Evolutionary conservation across 2,888 invertebrate genomes (phyloP).

Genomic region (Eupithecia vulgata): DNA sequence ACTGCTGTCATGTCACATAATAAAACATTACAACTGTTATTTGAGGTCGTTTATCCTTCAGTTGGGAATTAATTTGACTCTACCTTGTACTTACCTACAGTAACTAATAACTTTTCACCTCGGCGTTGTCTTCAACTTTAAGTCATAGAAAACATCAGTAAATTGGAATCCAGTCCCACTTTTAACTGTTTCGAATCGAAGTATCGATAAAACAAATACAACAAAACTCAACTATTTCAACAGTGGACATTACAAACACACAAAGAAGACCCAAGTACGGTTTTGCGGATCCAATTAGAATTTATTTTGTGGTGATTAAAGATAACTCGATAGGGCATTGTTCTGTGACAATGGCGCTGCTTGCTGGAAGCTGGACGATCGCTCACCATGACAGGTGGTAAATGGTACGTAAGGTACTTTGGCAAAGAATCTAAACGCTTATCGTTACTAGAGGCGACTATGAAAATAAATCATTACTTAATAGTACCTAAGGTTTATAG

Average conservation of each 20-base stretch:
- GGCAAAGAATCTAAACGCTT: neutral
- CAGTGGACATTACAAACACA: slow-evolving; percentile 2
- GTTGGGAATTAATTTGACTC: slow-evolving; percentile 7
- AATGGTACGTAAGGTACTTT: slow-evolving; percentile 50
- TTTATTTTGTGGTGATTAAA: slow-evolving; percentile 77
- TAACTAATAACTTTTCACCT: neutral
- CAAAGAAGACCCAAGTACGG: slow-evolving; percentile 37
- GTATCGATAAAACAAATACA: neutral
- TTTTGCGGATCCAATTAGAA: slow-evolving; percentile 80
- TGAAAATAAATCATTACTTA: neutral
- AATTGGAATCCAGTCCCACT: neutral
- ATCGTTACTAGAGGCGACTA: slow-evolving; percentile 12
- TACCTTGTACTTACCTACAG: slow-evolving; percentile 17
- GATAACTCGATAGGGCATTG: slow-evolving; percentile 76
- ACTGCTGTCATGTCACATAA: slow-evolving; percentile 52
- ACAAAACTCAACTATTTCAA: neutral
- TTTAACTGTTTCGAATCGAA: neutral
- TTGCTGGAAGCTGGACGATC: slow-evolving; percentile 69
- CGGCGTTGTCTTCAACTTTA: neutral
- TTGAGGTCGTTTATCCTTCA: slow-evolving; percentile 42
- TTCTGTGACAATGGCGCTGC: slow-evolving; percentile 72
- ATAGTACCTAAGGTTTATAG: neutral
- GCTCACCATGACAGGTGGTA: slow-evolving; percentile 79
- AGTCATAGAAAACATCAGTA: neutral
- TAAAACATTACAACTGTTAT: slow-evolving; percentile 50